phyloP scores from a whole-genome alignment of 2,888 invertebrate species.

The Scelioninae gen. 1 region DNA sequence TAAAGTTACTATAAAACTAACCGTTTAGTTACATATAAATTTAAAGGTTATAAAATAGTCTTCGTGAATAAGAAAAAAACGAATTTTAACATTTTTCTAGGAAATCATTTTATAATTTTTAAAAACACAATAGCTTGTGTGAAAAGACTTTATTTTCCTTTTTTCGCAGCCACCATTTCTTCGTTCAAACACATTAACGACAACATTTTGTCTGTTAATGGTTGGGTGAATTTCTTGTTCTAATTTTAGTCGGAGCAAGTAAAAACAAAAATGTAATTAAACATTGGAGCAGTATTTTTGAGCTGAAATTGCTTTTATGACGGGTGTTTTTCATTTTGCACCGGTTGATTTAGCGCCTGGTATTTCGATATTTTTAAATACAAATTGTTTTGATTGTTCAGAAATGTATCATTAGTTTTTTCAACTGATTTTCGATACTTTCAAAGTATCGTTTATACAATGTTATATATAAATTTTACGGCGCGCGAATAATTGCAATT shows the following conservation, averaged over 20 bases:
- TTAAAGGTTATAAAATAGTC: no score
- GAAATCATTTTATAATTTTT: not conserved
- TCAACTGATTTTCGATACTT: not conserved
- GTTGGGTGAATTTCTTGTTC: conserved; percentile 19
- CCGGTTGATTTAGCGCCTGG: not conserved
- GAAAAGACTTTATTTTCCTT: not conserved
- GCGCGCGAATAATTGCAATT: not conserved
- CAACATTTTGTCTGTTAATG: conserved; percentile 21
- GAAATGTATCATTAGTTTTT: not conserved
- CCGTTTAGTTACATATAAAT: no score
- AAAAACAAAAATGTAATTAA: conserved; percentile 20
- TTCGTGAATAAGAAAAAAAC: no score
- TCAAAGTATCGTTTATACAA: not conserved
- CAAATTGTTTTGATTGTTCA: not conserved
- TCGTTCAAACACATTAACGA: conserved; percentile 15
- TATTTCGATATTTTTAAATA: not conserved
- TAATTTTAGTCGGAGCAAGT: conserved; percentile 7
- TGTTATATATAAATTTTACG: no score
- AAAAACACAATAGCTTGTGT: not conserved
- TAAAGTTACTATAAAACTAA: conserved; percentile 1
- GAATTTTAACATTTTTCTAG: no score
- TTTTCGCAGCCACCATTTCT: not conserved
- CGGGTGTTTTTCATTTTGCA: not conserved
- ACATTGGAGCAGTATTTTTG: conserved; percentile 1
- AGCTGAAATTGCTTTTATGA: conserved; percentile 3